Percentiles rank a stretch among this genome's conserved stretches.
These are phyloP conservation scores for Heliconius ismenius DNA, from an alignment of 2,888 invertebrate genomes.

Conservation along the genomic window DNA sequence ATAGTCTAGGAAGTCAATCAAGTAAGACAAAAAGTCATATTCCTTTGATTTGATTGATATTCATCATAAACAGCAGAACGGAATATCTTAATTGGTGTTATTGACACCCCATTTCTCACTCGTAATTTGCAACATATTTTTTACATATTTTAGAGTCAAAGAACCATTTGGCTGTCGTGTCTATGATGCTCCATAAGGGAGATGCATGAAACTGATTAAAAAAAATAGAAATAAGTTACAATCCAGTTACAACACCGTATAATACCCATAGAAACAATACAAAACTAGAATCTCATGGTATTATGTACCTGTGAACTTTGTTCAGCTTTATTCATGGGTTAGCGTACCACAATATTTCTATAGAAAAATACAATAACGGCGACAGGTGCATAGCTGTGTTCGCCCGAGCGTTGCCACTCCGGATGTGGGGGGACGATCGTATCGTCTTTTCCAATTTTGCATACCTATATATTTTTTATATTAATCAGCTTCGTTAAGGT, in stretches of 20 bases:
- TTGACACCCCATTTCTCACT: background rate
- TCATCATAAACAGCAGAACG: background rate
- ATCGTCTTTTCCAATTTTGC: slow-evolving; percentile 39
- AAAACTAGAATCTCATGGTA: slow-evolving; percentile 3
- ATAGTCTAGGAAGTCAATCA: background rate
- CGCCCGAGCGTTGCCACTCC: slow-evolving; percentile 58
- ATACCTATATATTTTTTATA: slow-evolving; percentile 25
- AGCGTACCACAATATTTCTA: slow-evolving; percentile 41
- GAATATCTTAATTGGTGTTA: background rate
- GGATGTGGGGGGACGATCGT: slow-evolving; percentile 51
- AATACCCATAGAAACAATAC: slow-evolving; percentile 3
- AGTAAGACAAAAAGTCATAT: background rate
- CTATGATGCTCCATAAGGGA: background rate
- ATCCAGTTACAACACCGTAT: background rate
- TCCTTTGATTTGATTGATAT: too few relatives aligned
- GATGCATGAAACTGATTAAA: background rate
- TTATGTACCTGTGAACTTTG: slow-evolving; percentile 35
- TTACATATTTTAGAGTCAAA: too few relatives aligned
- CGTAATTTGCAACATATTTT: background rate
- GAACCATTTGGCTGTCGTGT: background rate
- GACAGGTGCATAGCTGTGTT: slow-evolving; percentile 72
- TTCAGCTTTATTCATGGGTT: slow-evolving; percentile 39
- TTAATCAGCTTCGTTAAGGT: background rate
- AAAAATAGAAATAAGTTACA: background rate
- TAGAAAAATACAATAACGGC: slow-evolving; percentile 52